A percentile compares a stretch with the other conserved stretches of the same genome.
phyloP scores from a whole-genome alignment of 2,797 vertebrate species.

The Salarias fasciatus region DNA sequence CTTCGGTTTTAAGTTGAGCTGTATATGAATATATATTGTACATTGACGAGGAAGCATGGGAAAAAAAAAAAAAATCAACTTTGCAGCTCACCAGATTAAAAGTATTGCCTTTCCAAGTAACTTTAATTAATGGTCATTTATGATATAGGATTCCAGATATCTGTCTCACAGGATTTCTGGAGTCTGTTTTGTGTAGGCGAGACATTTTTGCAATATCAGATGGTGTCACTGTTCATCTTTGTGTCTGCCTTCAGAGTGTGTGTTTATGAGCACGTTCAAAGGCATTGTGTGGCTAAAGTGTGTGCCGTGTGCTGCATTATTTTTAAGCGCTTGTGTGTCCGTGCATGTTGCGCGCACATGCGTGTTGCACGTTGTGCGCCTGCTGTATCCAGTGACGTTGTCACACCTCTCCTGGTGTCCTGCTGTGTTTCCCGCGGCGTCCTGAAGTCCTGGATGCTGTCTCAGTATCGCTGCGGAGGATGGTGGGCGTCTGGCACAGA shows the following conservation, averaged over 20 bases:
- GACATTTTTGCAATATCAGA: slow-evolving; percentile 72
- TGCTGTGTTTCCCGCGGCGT: slow-evolving; percentile 79
- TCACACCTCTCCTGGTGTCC: slow-evolving; percentile 79
- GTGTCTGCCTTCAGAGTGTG: slow-evolving; percentile 51
- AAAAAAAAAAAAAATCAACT: too few relatives aligned
- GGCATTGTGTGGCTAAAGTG: slow-evolving; percentile 44
- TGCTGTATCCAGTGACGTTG: slow-evolving; percentile 73
- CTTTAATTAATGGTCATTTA: slow-evolving; percentile 53
- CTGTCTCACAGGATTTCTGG: slow-evolving; percentile 41
- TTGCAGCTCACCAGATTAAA: slow-evolving; percentile 9
- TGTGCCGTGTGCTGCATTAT: slow-evolving; percentile 30
- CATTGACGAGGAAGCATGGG: too few relatives aligned
- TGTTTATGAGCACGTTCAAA: slow-evolving; percentile 31
- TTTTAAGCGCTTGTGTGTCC: slow-evolving; percentile 24
- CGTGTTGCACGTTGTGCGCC: slow-evolving; percentile 60
- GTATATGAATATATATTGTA: too few relatives aligned
- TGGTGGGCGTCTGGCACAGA: slow-evolving; percentile 82
- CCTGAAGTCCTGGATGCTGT: slow-evolving; percentile 80
- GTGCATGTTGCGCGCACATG: slow-evolving; percentile 37
- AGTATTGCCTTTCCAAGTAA: slow-evolving; percentile 36
- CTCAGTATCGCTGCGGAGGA: slow-evolving; percentile 75
- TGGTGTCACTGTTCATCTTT: slow-evolving; percentile 64
- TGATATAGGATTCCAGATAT: slow-evolving; percentile 36
- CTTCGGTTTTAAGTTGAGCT: too few relatives aligned
- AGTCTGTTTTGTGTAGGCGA: slow-evolving; percentile 72